These are phyloP conservation scores for Leptinotarsa lineolata DNA, from an alignment of 1,140 invertebrate species.

Conservation along the genomic window DNA sequence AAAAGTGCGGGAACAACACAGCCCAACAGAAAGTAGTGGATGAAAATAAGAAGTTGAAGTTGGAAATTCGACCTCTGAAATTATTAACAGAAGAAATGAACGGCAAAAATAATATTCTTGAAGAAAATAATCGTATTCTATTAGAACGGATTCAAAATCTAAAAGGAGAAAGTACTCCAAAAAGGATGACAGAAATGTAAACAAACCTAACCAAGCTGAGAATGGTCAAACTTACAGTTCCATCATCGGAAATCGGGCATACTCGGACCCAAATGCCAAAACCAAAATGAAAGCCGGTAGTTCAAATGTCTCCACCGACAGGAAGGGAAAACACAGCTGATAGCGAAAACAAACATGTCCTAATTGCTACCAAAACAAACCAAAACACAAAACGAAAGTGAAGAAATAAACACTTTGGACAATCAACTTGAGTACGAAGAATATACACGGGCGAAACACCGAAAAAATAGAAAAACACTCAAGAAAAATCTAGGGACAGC, in stretches of 20 bases:
- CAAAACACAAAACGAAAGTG: background rate
- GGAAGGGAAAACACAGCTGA: background rate
- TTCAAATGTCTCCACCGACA: background rate
- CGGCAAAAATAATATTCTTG: background rate
- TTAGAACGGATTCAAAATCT: background rate
- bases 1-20: conserved; percentile 4
- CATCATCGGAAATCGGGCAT: background rate
- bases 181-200: conserved; percentile 2
- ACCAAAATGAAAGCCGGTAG: background rate
- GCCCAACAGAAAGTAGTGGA: background rate
- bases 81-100: background rate
- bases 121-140: background rate
- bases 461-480: background rate
- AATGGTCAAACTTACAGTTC: background rate
- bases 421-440: background rate
- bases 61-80: background rate
- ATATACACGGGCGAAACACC: background rate
- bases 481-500: conserved; percentile 19
- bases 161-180: background rate
- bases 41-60: background rate
- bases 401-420: background rate
- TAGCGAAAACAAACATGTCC: background rate
- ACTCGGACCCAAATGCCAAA: background rate
- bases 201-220: background rate
- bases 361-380: background rate